A percentile compares a stretch with the other conserved stretches of the same genome.
phyloP scores from a whole-genome alignment of 2,888 invertebrate genomes.

The Sinotaia quadrata region DNA sequence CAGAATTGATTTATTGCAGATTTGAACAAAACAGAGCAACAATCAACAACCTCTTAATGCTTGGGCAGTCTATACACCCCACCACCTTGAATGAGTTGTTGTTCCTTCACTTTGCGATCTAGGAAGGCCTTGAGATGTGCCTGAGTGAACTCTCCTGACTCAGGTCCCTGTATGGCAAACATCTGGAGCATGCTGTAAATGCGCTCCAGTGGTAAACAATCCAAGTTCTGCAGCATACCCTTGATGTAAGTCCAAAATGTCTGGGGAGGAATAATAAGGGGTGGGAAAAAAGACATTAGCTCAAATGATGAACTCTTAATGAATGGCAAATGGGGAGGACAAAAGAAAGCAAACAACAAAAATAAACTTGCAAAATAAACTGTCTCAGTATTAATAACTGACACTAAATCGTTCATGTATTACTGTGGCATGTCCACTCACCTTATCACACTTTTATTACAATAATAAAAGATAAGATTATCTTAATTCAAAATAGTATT shows the following conservation, averaged over 20 bases:
- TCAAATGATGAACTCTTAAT: too few species aligned
- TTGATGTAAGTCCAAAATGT: constrained; percentile 97
- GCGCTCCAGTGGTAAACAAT: constrained; percentile 89
- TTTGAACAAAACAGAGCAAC: too few species aligned
- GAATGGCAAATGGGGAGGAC: neutral
- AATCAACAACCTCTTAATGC: too few species aligned
- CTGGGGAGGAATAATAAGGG: constrained; percentile 68
- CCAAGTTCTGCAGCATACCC: constrained; percentile 96
- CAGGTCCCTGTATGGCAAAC: constrained; percentile 94
- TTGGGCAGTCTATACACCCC: constrained; percentile 88
- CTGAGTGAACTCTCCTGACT: constrained; percentile 84
- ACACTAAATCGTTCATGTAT: too few species aligned
- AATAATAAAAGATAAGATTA: too few species aligned
- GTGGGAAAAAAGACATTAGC: too few species aligned
- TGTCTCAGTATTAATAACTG: too few species aligned
- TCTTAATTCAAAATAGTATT: too few species aligned
- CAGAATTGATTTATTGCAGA: too few species aligned
- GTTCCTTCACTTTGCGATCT: constrained; percentile 92
- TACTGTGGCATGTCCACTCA: too few species aligned
- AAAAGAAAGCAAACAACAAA: neutral
- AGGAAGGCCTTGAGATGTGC: constrained; percentile 91
- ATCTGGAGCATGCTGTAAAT: constrained; percentile 97
- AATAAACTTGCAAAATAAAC: too few species aligned
- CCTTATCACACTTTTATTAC: too few species aligned
- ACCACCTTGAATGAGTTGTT: constrained; percentile 86